phyloP scores from a whole-genome alignment of 2,888 invertebrate genomes.

The Hermodice carunculata region DNA sequence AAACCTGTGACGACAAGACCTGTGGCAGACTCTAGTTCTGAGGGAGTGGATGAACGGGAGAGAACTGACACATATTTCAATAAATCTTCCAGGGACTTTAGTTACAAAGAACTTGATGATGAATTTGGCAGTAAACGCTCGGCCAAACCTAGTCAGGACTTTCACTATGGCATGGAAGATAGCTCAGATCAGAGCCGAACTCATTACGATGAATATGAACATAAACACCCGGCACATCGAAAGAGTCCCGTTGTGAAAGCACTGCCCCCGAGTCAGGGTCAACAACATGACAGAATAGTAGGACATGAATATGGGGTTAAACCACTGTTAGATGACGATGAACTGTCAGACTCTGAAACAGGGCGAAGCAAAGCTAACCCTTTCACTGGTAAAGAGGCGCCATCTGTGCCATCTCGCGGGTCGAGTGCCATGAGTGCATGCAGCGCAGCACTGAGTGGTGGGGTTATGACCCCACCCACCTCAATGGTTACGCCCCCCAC shows the following conservation, averaged over 20 bases:
- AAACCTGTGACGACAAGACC: background rate
- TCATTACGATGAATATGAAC: conserved; percentile 12
- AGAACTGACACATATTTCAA: conserved; percentile 68
- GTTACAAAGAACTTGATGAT: conserved; percentile 65
- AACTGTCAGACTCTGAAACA: conserved; percentile 71
- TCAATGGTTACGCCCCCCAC: conserved; percentile 14
- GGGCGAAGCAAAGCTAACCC: background rate
- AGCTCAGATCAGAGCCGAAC: conserved; percentile 17
- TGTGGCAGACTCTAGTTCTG: conserved; percentile 58
- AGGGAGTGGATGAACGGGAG: conserved; percentile 67
- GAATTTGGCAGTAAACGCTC: conserved; percentile 58
- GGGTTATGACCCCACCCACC: conserved; percentile 8
- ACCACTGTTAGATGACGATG: conserved; percentile 83
- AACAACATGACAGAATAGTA: conserved; percentile 72
- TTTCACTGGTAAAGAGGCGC: background rate
- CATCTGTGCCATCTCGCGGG: conserved; percentile 7
- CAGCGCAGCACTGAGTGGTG: conserved; percentile 12
- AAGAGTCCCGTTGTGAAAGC: background rate
- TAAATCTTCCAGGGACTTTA: conserved; percentile 47
- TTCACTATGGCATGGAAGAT: conserved; percentile 5
- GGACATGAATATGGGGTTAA: conserved; percentile 83
- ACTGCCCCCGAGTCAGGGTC: background rate
- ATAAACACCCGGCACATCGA: too few relatives aligned
- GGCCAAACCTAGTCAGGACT: conserved; percentile 12
- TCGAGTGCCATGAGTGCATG: conserved; percentile 29